These are phyloP conservation scores for Ctena decussata DNA, from an alignment of 2,888 invertebrate species.

Conservation along the genomic window DNA sequence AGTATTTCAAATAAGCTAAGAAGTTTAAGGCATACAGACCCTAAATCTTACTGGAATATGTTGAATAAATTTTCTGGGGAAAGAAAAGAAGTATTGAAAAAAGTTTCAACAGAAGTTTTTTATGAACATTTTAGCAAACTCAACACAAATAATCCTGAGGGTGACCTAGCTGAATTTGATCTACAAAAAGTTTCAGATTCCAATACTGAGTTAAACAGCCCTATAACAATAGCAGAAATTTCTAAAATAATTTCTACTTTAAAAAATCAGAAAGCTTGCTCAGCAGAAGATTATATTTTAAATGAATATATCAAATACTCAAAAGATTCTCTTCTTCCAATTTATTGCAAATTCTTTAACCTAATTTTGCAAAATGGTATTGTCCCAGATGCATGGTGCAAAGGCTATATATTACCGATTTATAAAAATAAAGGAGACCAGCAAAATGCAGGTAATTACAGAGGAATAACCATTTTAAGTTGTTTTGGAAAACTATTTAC, in stretches of 20 bases:
- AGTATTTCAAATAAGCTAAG: too few relatives aligned
- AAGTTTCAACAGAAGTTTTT: too few relatives aligned
- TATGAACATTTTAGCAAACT: too few relatives aligned
- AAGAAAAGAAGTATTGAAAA: too few relatives aligned
- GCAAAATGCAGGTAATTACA: neutral
- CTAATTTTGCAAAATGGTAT: neutral
- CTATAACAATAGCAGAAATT: neutral
- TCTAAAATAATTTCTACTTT: neutral
- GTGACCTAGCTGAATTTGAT: neutral
- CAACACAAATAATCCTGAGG: neutral
- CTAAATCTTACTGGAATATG: too few relatives aligned
- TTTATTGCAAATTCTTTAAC: neutral
- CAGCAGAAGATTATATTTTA: neutral
- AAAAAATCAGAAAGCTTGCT: neutral
- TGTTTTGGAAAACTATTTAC: conserved; percentile 3
- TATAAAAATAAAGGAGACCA: neutral
- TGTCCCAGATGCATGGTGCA: neutral
- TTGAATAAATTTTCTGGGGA: too few relatives aligned
- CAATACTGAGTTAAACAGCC: neutral
- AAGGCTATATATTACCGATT: conserved; percentile 3
- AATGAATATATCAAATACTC: neutral
- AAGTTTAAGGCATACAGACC: too few relatives aligned
- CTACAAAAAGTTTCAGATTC: neutral
- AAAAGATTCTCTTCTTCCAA: neutral
- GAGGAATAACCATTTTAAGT: neutral